Percentiles rank a stretch among this genome's conserved stretches.
Evolutionary conservation across 2,888 invertebrate genomes (phyloP).

Genomic region (Trypoxylon attenuatum): DNA sequence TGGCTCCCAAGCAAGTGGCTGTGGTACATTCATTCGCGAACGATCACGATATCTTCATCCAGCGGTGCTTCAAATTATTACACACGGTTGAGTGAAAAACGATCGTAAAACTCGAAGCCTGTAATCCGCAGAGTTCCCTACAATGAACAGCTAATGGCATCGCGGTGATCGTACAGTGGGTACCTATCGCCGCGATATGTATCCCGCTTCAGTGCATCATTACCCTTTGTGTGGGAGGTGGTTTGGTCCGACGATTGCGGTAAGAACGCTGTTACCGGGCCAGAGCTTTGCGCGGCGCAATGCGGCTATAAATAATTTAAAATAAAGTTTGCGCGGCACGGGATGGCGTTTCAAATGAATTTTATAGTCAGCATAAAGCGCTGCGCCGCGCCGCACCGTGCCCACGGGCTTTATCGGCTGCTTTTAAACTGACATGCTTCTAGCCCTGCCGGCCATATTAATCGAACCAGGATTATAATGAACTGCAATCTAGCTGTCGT

Average conservation of each 20-base stretch:
- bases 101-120: neutral
- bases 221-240: no score
- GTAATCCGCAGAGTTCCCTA: neutral
- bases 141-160: conserved; percentile 5
- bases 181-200: no score
- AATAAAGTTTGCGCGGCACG: neutral
- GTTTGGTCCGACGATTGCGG: neutral
- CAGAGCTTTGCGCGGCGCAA: neutral
- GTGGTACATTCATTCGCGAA: neutral
- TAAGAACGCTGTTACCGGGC: neutral
- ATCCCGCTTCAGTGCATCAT: neutral
- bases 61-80: conserved; percentile 1
- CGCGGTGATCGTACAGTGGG: neutral
- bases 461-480: neutral
- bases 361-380: conserved; percentile 3
- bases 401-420: neutral
- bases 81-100: conserved; percentile 7
- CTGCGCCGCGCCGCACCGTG: no score
- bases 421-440: neutral
- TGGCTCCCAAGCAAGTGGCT: neutral
- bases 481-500: no score
- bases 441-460: neutral
- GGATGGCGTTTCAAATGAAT: neutral
- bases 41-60: neutral
- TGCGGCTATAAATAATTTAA: neutral